Percentiles rank a stretch among this genome's conserved stretches.
Conservation (phyloP, 2,113 vertebrate species). For the Athene noctua region DNA sequence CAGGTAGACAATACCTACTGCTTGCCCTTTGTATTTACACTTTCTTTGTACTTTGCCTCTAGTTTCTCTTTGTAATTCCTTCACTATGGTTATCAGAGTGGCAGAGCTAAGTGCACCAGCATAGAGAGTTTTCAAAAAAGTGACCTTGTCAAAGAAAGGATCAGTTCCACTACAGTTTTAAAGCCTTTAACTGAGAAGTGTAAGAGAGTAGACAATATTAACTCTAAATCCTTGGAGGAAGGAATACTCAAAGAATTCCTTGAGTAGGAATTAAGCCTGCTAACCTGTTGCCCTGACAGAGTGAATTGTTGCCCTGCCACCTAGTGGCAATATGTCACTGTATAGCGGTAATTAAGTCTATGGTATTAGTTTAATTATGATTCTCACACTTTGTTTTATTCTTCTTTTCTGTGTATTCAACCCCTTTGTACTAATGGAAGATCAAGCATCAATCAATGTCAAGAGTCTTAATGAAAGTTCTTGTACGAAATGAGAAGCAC, state of each 20-base stretch:
- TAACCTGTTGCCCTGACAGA: neutral
- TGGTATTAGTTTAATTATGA: fast-evolving
- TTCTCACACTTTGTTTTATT: neutral
- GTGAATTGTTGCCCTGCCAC: conserved; percentile 26
- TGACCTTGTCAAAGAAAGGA: neutral
- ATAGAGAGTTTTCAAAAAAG: neutral
- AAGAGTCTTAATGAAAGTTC: neutral
- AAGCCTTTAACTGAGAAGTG: neutral
- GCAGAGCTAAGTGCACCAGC: neutral
- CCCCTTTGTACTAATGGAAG: neutral
- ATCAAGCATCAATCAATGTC: neutral
- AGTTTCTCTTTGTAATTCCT: neutral
- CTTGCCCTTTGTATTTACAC: neutral
- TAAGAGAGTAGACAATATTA: neutral
- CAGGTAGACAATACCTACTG: neutral
- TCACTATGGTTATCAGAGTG: neutral
- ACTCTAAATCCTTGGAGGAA: fast-evolving
- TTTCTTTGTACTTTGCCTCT: neutral
- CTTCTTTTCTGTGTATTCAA: neutral
- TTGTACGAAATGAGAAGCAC: neutral
- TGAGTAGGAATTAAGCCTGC: too few relatives aligned
- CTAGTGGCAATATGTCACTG: conserved; percentile 11
- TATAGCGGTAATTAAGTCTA: neutral
- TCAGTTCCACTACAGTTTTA: neutral
- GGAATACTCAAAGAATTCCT: too few relatives aligned